Base-by-base conservation (phyloP, 1,140 invertebrate species). In the Meloidogyne chitwoodi region DNA sequence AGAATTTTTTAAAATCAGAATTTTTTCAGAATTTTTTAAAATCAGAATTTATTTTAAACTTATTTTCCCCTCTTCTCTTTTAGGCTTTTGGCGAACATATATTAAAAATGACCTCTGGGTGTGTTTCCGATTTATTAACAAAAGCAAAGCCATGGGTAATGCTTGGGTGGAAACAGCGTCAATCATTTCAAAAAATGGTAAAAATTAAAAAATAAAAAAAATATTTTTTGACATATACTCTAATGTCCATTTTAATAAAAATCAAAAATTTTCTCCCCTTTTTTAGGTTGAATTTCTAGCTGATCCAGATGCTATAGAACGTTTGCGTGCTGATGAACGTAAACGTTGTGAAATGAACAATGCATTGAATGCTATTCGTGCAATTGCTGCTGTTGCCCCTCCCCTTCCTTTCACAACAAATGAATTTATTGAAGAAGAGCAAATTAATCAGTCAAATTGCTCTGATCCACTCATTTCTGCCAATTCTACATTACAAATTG, bases 151-250 rank as follows among this genome's bases (percentile, higher is more conserved):
- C 94, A 0, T 98, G 95, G 95, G 93, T 75, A 26, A 95, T 96
- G 93, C 88, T 97, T 5, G 96, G 94, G 2, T 94, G 95, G 87
- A 97, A 97, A 88, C 94, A 94, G 0, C 91, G 94, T 29, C 94
- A 97, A 85, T 94, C 95, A 2, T 97, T 96, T 88, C 96, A 96
- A 71, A 90, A 94, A 75, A 97, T 97, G 95, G 95, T 96, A 88
- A 94, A 96, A 41, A 41, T 14, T 41, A 41, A 2, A 34, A 34
- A 34, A 34, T 34, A 4, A 10, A 27, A 27, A 27, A 64, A n/a
- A n/a, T n/a, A n/a, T n/a, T n/a, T n/a, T n/a, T n/a, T n/a, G n/a
- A n/a, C n/a, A n/a, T n/a, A n/a, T n/a, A n/a, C n/a, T n/a, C n/a
- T n/a, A n/a, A n/a, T n/a, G n/a, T n/a, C n/a, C n/a, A n/a, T 27